Conservation (phyloP, 2,888 invertebrate species). For the Anaspis maculata region DNA sequence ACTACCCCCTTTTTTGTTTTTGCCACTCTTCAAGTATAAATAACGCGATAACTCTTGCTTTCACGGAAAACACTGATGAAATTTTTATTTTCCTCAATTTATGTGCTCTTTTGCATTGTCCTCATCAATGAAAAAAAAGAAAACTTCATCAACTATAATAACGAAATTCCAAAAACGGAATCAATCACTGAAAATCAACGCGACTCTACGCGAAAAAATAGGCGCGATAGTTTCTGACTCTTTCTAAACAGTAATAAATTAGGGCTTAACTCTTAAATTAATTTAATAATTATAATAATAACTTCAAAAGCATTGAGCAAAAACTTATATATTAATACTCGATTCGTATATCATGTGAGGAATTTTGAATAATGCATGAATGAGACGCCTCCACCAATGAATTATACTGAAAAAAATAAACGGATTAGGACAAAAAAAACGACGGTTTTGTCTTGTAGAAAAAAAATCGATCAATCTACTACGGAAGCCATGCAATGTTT, state of each 20-base stretch:
- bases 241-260: too few relatives aligned
- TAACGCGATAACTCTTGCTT: constrained; percentile 25
- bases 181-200: too few relatives aligned
- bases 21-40: constrained; percentile 28
- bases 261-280: too few relatives aligned
- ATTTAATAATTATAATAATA: too few relatives aligned
- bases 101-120: background rate
- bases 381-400: constrained; percentile 39
- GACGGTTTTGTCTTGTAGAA: constrained; percentile 4
- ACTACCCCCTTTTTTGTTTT: too few relatives aligned
- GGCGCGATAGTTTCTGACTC: too few relatives aligned
- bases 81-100: constrained; percentile 15
- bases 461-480: constrained; percentile 1
- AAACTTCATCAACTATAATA: background rate
- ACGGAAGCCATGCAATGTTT: constrained; percentile 13
- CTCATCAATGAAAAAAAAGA: background rate
- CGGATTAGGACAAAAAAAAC: constrained; percentile 20
- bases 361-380: too few relatives aligned
- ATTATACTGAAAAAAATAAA: constrained; percentile 38
- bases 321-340: constrained; percentile 11
- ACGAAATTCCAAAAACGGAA: background rate
- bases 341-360: constrained; percentile 32
- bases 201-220: too few relatives aligned
- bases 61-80: constrained; percentile 31
- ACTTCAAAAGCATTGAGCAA: background rate